These are phyloP conservation scores for Choloepus hoffmanni DNA, from an alignment of 2,113 vertebrate species.

Conservation along the genomic window DNA sequence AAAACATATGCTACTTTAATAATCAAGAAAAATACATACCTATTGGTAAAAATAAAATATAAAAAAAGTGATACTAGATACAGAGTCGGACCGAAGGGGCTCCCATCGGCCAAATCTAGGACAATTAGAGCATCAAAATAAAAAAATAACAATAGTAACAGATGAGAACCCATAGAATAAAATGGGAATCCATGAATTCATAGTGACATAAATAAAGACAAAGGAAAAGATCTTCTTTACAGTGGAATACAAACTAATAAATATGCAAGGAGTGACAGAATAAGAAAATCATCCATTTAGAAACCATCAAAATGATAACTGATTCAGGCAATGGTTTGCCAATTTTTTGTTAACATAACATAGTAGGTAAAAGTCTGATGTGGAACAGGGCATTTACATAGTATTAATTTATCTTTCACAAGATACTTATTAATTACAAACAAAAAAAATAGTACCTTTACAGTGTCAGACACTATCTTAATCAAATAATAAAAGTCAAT, in stretches of 20 bases:
- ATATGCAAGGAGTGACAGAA: not conserved
- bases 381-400: not conserved
- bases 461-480: not conserved
- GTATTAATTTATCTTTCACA: not conserved
- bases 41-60: not conserved
- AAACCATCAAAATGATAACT: not conserved
- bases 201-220: not conserved
- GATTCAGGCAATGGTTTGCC: not conserved
- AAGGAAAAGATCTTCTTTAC: not conserved
- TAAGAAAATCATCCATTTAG: not conserved
- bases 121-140: not conserved
- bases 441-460: not conserved
- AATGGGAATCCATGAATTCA: not conserved
- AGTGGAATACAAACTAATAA: conserved; percentile 7
- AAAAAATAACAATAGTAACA: not conserved
- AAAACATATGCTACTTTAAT: not conserved
- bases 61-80: not conserved
- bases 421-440: not conserved
- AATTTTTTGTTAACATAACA: not conserved
- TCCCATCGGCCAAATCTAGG: not conserved
- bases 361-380: not conserved
- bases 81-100: not conserved
- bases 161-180: not conserved
- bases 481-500: not conserved
- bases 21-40: not conserved